These are phyloP conservation scores for Helicolenus hilgendorfi DNA, from an alignment of 2,797 vertebrate genomes.

Conservation along the genomic window DNA sequence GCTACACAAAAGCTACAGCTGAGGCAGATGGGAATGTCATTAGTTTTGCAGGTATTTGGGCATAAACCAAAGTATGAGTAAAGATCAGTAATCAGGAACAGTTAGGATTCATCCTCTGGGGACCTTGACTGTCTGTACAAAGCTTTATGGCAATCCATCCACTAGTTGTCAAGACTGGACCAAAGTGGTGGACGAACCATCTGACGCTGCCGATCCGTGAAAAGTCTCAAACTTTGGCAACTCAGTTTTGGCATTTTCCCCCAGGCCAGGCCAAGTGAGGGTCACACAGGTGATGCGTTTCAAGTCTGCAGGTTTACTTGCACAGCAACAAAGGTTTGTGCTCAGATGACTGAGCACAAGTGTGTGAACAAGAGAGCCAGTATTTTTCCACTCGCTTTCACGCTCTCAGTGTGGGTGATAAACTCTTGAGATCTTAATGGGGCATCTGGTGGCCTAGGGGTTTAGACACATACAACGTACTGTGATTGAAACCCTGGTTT, in stretches of 20 bases:
- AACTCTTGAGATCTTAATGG: neutral
- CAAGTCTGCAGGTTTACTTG: conserved; percentile 12
- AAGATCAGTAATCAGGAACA: neutral
- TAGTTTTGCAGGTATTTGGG: neutral
- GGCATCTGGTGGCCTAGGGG: neutral
- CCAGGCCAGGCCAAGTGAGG: neutral
- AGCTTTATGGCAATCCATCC: neutral
- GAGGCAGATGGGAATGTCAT: neutral
- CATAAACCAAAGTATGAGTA: neutral
- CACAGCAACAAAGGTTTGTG: conserved; percentile 49
- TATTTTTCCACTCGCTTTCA: conserved; percentile 62
- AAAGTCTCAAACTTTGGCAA: neutral
- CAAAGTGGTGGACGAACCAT: neutral
- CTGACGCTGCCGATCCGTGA: neutral
- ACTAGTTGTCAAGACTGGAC: neutral
- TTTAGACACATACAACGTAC: neutral
- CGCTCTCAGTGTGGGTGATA: neutral
- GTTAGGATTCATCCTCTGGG: neutral
- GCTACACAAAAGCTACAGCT: neutral
- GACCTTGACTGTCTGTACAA: neutral
- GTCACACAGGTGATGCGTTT: conserved; percentile 24
- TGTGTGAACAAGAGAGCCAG: conserved; percentile 17
- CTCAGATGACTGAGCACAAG: conserved; percentile 30
- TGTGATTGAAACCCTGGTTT: neutral
- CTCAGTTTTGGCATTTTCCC: neutral